A percentile compares a stretch with the other conserved stretches of the same genome.
Conservation (phyloP, 2,113 vertebrate species). For the Panthera tigris region DNA sequence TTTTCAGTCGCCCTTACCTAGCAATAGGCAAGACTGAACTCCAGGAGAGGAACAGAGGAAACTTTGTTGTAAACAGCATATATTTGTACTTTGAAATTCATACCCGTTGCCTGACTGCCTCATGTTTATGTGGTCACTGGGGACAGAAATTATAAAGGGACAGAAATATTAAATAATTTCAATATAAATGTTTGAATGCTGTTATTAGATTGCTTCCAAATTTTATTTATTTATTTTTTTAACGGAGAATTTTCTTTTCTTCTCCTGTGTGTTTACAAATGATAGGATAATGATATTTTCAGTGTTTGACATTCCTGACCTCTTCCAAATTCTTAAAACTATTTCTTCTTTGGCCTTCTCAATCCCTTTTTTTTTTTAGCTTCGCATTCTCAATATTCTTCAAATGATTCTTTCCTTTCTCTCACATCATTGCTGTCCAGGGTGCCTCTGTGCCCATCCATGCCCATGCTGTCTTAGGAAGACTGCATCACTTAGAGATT, state of each 20-base stretch:
- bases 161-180: not conserved
- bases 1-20: not conserved
- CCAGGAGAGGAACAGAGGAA: not conserved
- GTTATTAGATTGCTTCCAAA: not conserved
- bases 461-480: not conserved
- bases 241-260: not conserved
- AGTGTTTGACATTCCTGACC: not conserved
- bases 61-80: not conserved
- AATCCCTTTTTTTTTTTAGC: not conserved
- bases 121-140: not conserved
- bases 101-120: not conserved
- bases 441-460: not conserved
- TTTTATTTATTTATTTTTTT: constrained; percentile 10
- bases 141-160: not conserved
- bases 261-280: not conserved
- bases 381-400: not conserved
- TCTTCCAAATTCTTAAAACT: not conserved
- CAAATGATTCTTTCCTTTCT: not conserved
- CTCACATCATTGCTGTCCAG: not conserved
- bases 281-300: not conserved
- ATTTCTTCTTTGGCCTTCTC: not conserved
- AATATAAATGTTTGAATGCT: not conserved
- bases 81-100: not conserved
- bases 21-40: not conserved
- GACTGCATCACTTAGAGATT: not conserved